Percentiles rank a stretch among this genome's conserved stretches.
These are phyloP conservation scores for Cryptocephalus moraei DNA, from an alignment of 2,888 invertebrate species.

Conservation along the genomic window DNA sequence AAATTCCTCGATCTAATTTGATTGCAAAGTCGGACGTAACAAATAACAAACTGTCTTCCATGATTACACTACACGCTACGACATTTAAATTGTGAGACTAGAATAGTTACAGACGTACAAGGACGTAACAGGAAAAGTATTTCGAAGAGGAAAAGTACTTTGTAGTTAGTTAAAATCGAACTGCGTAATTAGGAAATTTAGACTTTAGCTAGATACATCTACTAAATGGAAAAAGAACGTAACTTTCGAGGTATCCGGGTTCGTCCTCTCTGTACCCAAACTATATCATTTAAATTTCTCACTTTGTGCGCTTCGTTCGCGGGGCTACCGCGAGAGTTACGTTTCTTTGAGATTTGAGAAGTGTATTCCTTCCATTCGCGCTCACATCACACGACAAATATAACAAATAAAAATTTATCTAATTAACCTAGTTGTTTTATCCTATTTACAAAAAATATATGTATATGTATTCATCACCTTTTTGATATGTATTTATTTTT, in stretches of 20 bases:
- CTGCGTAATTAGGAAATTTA: too few relatives aligned
- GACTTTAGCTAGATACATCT: too few relatives aligned
- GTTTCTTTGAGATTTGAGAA: too few relatives aligned
- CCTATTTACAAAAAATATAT: constrained; percentile 18
- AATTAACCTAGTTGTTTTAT: constrained; percentile 9
- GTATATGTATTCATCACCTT: constrained; percentile 16
- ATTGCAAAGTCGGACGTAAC: too few relatives aligned
- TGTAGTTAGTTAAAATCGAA: too few relatives aligned
- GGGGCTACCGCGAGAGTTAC: too few relatives aligned
- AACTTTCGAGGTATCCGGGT: too few relatives aligned
- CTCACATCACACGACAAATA: constrained; percentile 11
- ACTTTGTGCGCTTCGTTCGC: too few relatives aligned
- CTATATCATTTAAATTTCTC: too few relatives aligned
- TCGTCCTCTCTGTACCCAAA: too few relatives aligned
- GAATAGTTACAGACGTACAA: constrained; percentile 9
- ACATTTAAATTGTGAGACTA: constrained; percentile 26
- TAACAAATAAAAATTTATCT: constrained; percentile 8
- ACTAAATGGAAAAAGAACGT: too few relatives aligned
- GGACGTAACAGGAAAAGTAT: background rate
- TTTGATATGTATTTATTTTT: constrained; percentile 22
- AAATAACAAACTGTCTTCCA: background rate
- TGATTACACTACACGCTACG: constrained; percentile 16
- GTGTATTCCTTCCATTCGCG: constrained; percentile 9
- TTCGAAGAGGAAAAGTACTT: background rate
- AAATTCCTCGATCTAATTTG: too few relatives aligned